Conservation (phyloP, 2,888 invertebrate species). For the Chymomyza amoena region DNA sequence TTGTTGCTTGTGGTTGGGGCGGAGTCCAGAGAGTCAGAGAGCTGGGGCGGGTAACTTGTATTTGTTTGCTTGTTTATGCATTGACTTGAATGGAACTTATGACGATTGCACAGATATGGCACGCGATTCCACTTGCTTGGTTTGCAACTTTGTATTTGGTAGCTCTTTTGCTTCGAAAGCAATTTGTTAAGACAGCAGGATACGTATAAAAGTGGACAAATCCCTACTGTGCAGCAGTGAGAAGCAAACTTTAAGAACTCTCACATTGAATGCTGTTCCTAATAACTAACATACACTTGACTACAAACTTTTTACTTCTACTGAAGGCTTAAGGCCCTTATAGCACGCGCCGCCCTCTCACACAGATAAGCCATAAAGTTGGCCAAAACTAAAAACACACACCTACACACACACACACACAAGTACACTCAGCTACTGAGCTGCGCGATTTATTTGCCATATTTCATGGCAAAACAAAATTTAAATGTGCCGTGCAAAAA, state of each 20-base stretch:
- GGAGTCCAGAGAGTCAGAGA: background rate
- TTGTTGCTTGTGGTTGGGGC: conserved; percentile 18
- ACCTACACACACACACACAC: background rate
- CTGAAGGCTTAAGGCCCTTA: conserved; percentile 1
- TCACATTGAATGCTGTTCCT: conserved; percentile 39
- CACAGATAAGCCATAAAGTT: conserved; percentile 67
- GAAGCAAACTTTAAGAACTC: background rate
- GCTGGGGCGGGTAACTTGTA: background rate
- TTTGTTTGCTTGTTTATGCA: conserved; percentile 18
- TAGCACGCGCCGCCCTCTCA: conserved; percentile 47
- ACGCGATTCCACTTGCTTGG: conserved; percentile 49
- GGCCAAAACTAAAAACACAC: conserved; percentile 20
- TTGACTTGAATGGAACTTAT: conserved; percentile 38
- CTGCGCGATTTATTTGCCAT: conserved; percentile 68
- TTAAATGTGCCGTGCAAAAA: conserved; percentile 66
- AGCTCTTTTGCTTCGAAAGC: conserved; percentile 24
- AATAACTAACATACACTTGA: conserved; percentile 68
- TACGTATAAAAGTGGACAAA: background rate
- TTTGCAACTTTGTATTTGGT: conserved; percentile 7
- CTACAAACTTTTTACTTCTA: conserved; percentile 14
- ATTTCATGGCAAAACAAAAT: conserved; percentile 67
- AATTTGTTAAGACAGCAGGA: conserved; percentile 45
- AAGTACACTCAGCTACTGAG: background rate
- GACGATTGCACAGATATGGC: conserved; percentile 45
- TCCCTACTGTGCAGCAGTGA: background rate